Evolutionary conservation across 1,140 invertebrate species (phyloP), one percentile per base, ranked within the genome.

Genomic region (Nilaparvata lugens): DNA sequence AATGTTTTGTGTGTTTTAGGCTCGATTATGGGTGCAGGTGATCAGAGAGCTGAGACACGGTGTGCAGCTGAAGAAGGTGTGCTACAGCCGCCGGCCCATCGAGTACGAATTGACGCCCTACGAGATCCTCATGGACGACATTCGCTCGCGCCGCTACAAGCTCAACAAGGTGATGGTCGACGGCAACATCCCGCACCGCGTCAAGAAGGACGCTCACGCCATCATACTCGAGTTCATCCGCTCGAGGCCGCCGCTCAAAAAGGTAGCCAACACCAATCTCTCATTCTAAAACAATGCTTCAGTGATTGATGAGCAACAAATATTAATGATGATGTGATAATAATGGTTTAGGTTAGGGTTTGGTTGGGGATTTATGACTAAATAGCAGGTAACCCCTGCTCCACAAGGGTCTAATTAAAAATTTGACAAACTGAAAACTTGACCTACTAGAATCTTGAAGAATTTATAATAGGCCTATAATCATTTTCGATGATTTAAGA

Each of bases 71-170:
- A 97, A 96, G 76, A 96, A 96, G 74, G 89, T 95, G 2, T 79
- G 84, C 72, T 78, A 83, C 72, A 81, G 79, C 67, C 75, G 82
- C 65, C 81, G 82, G 40, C 79, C 84, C 45, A 81, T 89, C 58
- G 93, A 97, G 75, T 97, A 89, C 74, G 92, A 96, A 74, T 74
- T 97, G 62, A 98, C 95, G n/a, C 95, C 95, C 6, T 97, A 96
- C 72, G 95, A 97, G 78, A 95, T 95, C 69, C 79, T 98, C 13
- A 94, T 97, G 87, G 92, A 97, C 69, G 95, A 97, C 71, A 97
- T 98, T 65, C 77, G 93, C 65, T 87, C 88, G 23, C 84, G 89
- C 67, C 82, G 88, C 67, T 97, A 93, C 76, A 90, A 87, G 68
- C 75, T 89, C 56, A 82, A 83, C 66, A 89, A 90, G 75, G 87